These are phyloP conservation scores for Pogonognathellus flavescens DNA, from an alignment of 1,140 invertebrate genomes.

Conservation along the genomic window DNA sequence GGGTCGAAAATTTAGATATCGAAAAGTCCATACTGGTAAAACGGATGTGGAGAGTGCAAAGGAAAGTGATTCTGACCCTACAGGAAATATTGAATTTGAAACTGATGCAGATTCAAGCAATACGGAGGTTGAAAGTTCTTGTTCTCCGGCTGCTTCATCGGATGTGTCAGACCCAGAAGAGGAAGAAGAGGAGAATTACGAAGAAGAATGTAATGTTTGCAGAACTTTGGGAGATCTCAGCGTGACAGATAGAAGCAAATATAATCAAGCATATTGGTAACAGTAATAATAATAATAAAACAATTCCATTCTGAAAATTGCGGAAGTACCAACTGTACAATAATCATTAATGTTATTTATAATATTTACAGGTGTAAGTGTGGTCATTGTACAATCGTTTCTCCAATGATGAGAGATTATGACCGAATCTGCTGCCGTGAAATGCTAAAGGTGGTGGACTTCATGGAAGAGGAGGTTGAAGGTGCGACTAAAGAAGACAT, in stretches of 20 bases:
- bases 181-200: slow-evolving; percentile 7
- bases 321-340: too few species aligned
- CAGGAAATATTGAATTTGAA: slow-evolving; percentile 51
- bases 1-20: background rate
- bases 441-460: slow-evolving; percentile 50
- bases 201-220: slow-evolving; percentile 49
- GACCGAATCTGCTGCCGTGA: slow-evolving; percentile 56
- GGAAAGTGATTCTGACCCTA: background rate
- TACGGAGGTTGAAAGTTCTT: background rate
- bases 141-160: background rate
- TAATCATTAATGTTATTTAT: slow-evolving; percentile 7
- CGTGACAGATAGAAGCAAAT: slow-evolving; percentile 14
- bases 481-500: background rate
- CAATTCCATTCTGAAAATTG: background rate
- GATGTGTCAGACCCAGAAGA: slow-evolving; percentile 11
- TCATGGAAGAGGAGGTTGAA: slow-evolving; percentile 51
- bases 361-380: slow-evolving; percentile 51
- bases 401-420: slow-evolving; percentile 36
- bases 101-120: background rate
- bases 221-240: slow-evolving; percentile 10
- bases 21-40: background rate
- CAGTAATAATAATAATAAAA: background rate
- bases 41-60: slow-evolving; percentile 17
- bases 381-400: slow-evolving; percentile 46
- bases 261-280: background rate